These are phyloP conservation scores for Pinna nobilis DNA, from an alignment of 1,140 invertebrate species.

Conservation along the genomic window DNA sequence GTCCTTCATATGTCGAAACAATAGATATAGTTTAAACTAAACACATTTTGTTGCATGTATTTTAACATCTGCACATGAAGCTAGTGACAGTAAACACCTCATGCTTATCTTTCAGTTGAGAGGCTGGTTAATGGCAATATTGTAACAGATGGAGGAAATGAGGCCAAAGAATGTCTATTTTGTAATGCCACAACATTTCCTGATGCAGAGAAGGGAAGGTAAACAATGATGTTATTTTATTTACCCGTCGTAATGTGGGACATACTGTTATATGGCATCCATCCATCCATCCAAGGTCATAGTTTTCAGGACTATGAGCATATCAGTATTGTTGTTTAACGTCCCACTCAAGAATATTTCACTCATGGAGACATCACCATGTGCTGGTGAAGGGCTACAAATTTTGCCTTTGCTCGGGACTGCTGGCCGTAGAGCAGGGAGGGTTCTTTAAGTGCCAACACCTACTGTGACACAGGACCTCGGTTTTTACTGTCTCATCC, in stretches of 20 bases:
- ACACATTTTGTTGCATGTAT: background rate
- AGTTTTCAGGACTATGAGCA: too few relatives aligned
- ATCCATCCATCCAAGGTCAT: too few relatives aligned
- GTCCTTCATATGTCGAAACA: background rate
- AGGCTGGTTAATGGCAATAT: conserved; percentile 44
- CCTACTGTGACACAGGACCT: too few relatives aligned
- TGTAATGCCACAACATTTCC: conserved; percentile 48
- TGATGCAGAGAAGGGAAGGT: conserved; percentile 47
- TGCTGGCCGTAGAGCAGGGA: too few relatives aligned
- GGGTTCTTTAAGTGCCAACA: too few relatives aligned
- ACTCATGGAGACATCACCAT: too few relatives aligned
- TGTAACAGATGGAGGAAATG: background rate
- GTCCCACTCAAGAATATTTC: too few relatives aligned
- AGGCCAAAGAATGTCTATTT: conserved; percentile 35
- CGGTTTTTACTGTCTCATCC: too few relatives aligned
- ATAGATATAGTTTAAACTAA: background rate
- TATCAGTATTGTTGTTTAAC: too few relatives aligned
- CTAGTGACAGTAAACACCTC: background rate
- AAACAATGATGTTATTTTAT: too few relatives aligned
- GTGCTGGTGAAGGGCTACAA: too few relatives aligned
- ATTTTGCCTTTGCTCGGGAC: too few relatives aligned
- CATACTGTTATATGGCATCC: background rate
- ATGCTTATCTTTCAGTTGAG: conserved; percentile 44
- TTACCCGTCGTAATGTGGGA: background rate
- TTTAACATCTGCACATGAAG: background rate